Conservation (phyloP, 2,888 invertebrate species). For the Drosophila koepferae region DNA sequence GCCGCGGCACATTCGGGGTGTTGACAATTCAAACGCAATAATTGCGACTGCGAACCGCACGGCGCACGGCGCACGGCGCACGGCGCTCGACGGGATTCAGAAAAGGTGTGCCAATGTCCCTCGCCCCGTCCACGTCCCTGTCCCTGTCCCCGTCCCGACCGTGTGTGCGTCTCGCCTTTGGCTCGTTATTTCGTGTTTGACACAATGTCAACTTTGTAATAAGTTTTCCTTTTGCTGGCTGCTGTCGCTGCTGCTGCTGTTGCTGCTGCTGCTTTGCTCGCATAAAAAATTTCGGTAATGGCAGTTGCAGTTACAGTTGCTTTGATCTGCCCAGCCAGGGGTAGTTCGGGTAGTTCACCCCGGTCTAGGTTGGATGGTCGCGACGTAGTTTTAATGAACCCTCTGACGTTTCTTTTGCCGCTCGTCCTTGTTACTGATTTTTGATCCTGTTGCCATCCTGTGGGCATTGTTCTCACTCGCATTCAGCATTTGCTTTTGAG, state of each 20-base stretch:
- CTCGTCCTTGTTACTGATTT: slow-evolving; percentile 66
- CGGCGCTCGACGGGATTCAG: slow-evolving; percentile 51
- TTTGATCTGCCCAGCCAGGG: slow-evolving; percentile 67
- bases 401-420: slow-evolving; percentile 28
- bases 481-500: slow-evolving; percentile 68
- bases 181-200: slow-evolving; percentile 79
- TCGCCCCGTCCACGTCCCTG: not conserved
- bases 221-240: slow-evolving; percentile 66
- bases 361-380: slow-evolving; percentile 11
- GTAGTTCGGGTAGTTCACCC: slow-evolving; percentile 60
- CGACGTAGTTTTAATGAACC: slow-evolving; percentile 73
- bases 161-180: slow-evolving; percentile 51
- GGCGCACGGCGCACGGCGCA: slow-evolving; percentile 61
- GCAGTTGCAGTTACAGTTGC: slow-evolving; percentile 72
- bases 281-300: slow-evolving; percentile 48
- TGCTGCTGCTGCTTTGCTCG: slow-evolving; percentile 10
- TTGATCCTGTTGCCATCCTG: slow-evolving; percentile 75
- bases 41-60: slow-evolving; percentile 74
- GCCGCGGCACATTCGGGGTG: slow-evolving; percentile 67
- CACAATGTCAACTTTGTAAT: slow-evolving; percentile 81
- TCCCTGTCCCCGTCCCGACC: slow-evolving; percentile 17
- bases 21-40: slow-evolving; percentile 82
- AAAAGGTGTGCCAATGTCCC: slow-evolving; percentile 62
- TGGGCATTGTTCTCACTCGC: slow-evolving; percentile 74
- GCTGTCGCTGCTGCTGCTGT: slow-evolving; percentile 21